Evolutionary conservation across 2,797 vertebrate genomes (phyloP).

Genomic region (Dryobates pubescens): DNA sequence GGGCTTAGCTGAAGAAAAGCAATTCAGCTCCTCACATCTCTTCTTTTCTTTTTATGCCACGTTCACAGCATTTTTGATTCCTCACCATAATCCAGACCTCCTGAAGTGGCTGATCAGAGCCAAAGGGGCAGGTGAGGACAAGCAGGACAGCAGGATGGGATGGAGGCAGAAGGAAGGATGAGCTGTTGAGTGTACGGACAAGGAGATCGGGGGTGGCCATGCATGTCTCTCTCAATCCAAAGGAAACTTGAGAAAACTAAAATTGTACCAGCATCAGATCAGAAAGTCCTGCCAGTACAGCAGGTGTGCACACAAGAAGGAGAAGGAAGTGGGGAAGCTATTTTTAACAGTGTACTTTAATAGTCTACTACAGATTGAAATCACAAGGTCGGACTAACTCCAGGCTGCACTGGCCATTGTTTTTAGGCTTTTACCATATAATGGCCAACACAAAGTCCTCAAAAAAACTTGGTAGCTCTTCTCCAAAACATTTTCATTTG

Average conservation of each 20-base stretch:
- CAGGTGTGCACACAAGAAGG: background rate
- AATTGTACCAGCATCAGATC: background rate
- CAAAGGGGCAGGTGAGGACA: background rate
- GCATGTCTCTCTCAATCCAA: accelerated
- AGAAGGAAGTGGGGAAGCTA: background rate
- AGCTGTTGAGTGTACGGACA: background rate
- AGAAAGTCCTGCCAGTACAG: background rate
- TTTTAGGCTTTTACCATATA: background rate
- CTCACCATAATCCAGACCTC: background rate
- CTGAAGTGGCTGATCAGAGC: background rate
- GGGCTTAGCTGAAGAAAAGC: background rate
- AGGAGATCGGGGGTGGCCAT: background rate
- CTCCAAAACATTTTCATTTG: background rate
- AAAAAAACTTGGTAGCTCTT: background rate
- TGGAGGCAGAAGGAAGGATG: background rate
- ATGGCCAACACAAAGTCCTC: background rate
- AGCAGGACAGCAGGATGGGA: background rate
- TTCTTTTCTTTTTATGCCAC: background rate
- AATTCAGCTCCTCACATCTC: background rate
- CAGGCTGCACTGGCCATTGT: background rate
- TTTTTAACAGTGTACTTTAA: conserved; percentile 4
- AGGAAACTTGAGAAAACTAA: background rate
- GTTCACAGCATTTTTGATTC: accelerated
- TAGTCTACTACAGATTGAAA: background rate
- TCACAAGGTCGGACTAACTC: conserved; percentile 10